Conservation (phyloP, 2,888 invertebrate species). For the Tetropium fuscum region DNA sequence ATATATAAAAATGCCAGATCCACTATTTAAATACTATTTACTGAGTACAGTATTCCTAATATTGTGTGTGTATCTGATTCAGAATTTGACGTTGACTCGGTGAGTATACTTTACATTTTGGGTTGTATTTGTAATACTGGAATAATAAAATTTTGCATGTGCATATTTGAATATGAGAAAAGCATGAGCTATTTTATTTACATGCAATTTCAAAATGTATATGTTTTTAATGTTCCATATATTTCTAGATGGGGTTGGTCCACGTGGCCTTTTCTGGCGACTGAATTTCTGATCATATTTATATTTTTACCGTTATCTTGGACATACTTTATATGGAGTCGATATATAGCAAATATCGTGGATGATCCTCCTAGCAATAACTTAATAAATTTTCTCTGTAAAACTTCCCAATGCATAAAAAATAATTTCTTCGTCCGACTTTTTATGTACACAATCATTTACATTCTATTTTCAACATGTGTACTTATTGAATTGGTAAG, state of each 20-base stretch:
- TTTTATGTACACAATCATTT: conserved; percentile 76
- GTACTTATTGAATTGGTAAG: conserved; percentile 76
- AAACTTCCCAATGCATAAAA: conserved; percentile 72
- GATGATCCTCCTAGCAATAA: conserved; percentile 69
- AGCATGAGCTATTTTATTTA: background rate
- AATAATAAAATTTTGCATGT: too few species aligned
- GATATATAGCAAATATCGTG: conserved; percentile 58
- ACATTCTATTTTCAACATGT: conserved; percentile 73
- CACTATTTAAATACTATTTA: conserved; percentile 86
- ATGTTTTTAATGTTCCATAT: too few species aligned
- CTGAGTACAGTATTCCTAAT: conserved; percentile 72
- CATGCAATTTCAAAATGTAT: too few species aligned
- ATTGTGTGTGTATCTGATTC: conserved; percentile 71
- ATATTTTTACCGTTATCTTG: conserved; percentile 78
- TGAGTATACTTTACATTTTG: conserved; percentile 60
- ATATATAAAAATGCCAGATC: conserved; percentile 82
- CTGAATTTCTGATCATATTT: conserved; percentile 67
- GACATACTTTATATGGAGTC: conserved; percentile 70
- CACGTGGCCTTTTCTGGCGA: conserved; percentile 67
- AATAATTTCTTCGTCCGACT: conserved; percentile 74
- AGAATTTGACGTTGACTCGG: conserved; percentile 71
- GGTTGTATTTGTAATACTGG: too few species aligned
- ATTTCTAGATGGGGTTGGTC: conserved; percentile 49
- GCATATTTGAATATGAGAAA: too few species aligned
- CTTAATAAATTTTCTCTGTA: conserved; percentile 71